Conservation (phyloP, 2,888 invertebrate species). For the Eristalinus sepulchralis region DNA sequence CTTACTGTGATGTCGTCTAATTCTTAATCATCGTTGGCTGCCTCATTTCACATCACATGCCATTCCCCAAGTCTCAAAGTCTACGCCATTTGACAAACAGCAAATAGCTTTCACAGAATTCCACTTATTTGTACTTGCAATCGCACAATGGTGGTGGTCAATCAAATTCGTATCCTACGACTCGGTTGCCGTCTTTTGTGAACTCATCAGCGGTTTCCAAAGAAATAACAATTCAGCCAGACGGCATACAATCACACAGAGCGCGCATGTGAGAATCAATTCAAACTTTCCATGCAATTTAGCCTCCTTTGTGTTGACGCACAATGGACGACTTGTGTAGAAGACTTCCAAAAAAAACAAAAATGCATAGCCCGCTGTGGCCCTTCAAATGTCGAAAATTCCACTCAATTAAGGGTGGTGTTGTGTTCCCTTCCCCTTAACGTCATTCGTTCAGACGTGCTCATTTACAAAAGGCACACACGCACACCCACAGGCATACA, state of each 20-base stretch:
- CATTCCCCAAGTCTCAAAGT: no score
- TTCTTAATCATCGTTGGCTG: no score
- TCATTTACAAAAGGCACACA: neutral
- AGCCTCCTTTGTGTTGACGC: neutral
- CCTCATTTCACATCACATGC: no score
- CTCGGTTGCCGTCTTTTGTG: neutral
- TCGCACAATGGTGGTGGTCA: no score
- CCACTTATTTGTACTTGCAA: no score
- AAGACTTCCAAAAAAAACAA: neutral
- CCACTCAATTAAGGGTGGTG: neutral
- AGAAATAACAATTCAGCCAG: neutral
- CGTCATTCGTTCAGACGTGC: neutral
- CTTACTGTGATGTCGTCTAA: no score
- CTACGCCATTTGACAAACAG: no score
- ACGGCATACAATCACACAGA: neutral
- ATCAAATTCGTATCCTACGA: no score
- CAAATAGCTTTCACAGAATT: no score
- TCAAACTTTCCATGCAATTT: neutral
- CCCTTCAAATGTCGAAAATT: neutral
- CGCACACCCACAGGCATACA: neutral
- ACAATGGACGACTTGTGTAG: neutral
- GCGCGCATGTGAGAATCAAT: no score
- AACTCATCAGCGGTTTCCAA: neutral
- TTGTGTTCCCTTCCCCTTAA: neutral
- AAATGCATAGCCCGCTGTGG: no score